phyloP scores from a whole-genome alignment of 2,797 vertebrate species.

The Aotus griseimembra region DNA sequence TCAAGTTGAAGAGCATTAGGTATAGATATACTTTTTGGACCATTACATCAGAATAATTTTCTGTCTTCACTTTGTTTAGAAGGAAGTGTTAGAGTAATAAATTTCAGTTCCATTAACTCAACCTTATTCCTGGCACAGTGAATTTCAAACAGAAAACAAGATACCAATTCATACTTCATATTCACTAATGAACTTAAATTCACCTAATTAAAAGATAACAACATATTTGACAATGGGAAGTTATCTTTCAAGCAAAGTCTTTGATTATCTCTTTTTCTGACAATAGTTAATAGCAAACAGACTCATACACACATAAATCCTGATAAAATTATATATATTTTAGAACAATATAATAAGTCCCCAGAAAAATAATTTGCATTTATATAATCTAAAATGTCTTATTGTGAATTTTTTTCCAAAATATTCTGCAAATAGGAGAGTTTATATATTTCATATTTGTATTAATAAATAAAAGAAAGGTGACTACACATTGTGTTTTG shows the following conservation, averaged over 20 bases:
- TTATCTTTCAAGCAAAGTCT: slow-evolving; percentile 10
- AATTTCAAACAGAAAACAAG: slow-evolving; percentile 53
- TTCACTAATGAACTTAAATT: slow-evolving; percentile 42
- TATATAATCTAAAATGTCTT: slow-evolving; percentile 49
- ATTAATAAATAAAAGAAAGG: background rate
- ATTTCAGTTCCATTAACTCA: slow-evolving; percentile 27
- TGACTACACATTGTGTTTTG: background rate
- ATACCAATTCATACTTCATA: slow-evolving; percentile 14
- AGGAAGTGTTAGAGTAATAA: background rate
- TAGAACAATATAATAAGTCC: slow-evolving; percentile 1
- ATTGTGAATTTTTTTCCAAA: background rate
- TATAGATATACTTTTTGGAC: background rate
- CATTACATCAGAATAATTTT: slow-evolving; percentile 41
- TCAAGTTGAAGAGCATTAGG: background rate
- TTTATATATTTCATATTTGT: background rate
- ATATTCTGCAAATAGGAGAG: slow-evolving; percentile 5
- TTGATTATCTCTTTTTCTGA: slow-evolving; percentile 27
- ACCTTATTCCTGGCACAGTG: background rate
- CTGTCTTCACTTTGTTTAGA: background rate
- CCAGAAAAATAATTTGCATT: slow-evolving; percentile 56
- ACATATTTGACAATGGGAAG: slow-evolving; percentile 61
- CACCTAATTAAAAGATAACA: slow-evolving; percentile 58
- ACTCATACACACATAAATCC: background rate
- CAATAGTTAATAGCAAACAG: background rate
- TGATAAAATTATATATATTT: slow-evolving; percentile 65